Evolutionary conservation across 1,140 invertebrate genomes (phyloP).

Genomic region (Pseudoatta argentina): DNA sequence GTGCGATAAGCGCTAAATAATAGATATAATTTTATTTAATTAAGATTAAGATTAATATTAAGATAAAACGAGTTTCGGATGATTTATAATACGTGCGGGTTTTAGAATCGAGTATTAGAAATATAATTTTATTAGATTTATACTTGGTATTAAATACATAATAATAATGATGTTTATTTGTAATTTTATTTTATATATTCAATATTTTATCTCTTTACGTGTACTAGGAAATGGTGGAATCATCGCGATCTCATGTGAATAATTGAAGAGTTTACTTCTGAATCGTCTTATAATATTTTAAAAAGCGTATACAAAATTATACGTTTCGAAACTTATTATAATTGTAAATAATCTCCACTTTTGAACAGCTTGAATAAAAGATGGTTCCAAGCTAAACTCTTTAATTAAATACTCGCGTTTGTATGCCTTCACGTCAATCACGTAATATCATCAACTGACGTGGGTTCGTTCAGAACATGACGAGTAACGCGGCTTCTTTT

Average conservation of each 20-base stretch:
- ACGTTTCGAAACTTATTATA: neutral
- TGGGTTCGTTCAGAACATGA: neutral
- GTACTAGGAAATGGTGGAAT: neutral
- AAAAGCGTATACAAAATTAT: neutral
- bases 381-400: neutral
- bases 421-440: neutral
- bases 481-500: constrained; percentile 11
- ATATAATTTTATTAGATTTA: neutral
- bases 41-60: neutral
- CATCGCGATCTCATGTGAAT: neutral
- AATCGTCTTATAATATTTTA: neutral
- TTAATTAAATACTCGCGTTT: constrained; percentile 9
- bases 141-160: neutral
- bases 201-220: neutral
- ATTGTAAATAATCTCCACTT: neutral
- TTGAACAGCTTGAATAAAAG: neutral
- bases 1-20: neutral
- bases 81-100: neutral
- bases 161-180: neutral
- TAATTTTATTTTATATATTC: constrained; percentile 4
- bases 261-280: constrained; percentile 5
- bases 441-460: neutral
- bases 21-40: neutral
- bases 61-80: neutral
- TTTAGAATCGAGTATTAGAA: neutral